Evolutionary conservation across 2,888 invertebrate species (phyloP), one percentile per base, ranked within the genome.

Genomic region (Phaedon cochleariae): DNA sequence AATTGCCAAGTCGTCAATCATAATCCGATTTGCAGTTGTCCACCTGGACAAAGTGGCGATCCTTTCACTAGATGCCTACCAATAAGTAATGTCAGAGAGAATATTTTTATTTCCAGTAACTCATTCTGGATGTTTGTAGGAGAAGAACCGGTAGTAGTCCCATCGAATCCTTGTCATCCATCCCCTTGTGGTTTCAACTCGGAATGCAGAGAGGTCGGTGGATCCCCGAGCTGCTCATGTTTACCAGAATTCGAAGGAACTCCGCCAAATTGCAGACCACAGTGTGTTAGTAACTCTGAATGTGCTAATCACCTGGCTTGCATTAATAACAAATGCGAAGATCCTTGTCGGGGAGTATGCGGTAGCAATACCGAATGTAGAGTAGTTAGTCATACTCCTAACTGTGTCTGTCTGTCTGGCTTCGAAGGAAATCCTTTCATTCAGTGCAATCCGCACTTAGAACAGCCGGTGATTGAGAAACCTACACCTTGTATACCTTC

Each of bases 1-100:
- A 87, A 89, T 67, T 93, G 93, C 79, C 85, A 86, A 67, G 91
- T 92, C 18, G 85, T 91, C 10, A 92, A 91, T 76, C 91, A 92
- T 83, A 77, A 92, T 75, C 90, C 91, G 62, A 85, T 87, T 31
- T 90, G 93, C 77, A 89, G 85, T 65, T 94, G 94, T 79, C 83
- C 87, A 12, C 81, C 76, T 22, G 83, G 82, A 10, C 81, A 81
- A 76, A 88, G 88, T 58, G 95, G 94, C 34, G 91, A 94, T 87
- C 91, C 94, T 26, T 93, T 93, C 78, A 87, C 88, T 45, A 85
- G 87, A 72, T 94, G 93, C 77, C 85, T 84, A 69, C 85, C 86
- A 52, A 87, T 87, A 83, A 18, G 34, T 17, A 31, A n/a, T 15
- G 15, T 22, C 1, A 20, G 7, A 20, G 37, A 5, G 20, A 57